phyloP scores from a whole-genome alignment of 2,888 invertebrate genomes.

The Heliconius hortense region DNA sequence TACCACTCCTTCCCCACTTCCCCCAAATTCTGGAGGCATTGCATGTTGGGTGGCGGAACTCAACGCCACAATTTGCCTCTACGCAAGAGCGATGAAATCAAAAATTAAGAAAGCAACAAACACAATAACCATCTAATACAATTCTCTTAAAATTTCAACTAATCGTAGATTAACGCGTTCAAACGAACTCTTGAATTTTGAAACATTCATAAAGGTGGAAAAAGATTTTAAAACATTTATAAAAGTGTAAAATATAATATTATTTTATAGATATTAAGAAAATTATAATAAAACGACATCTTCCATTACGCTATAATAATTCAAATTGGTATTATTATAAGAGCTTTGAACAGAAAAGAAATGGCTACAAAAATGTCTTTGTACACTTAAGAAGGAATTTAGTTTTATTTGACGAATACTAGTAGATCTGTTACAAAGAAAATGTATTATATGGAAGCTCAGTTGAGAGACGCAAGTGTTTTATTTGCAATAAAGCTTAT shows the following conservation, averaged over 20 bases:
- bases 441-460: background rate
- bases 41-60: too few species aligned
- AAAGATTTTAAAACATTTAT: background rate
- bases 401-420: background rate
- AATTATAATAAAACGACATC: background rate
- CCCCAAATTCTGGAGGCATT: too few species aligned
- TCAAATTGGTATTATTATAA: background rate
- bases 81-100: too few species aligned
- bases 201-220: too few species aligned
- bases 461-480: background rate
- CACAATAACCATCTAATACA: too few species aligned
- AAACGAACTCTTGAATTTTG: background rate
- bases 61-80: too few species aligned
- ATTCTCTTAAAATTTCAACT: too few species aligned
- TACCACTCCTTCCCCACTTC: too few species aligned
- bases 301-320: background rate
- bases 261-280: too few species aligned
- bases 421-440: constrained; percentile 6
- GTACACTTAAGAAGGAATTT: constrained; percentile 1
- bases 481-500: background rate
- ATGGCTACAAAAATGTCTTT: background rate
- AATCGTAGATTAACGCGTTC: background rate
- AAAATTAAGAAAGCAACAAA: too few species aligned
- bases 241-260: too few species aligned
- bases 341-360: background rate